Base-by-base conservation (phyloP, 2,113 vertebrate species). In the Hirundichthys speculiger region DNA sequence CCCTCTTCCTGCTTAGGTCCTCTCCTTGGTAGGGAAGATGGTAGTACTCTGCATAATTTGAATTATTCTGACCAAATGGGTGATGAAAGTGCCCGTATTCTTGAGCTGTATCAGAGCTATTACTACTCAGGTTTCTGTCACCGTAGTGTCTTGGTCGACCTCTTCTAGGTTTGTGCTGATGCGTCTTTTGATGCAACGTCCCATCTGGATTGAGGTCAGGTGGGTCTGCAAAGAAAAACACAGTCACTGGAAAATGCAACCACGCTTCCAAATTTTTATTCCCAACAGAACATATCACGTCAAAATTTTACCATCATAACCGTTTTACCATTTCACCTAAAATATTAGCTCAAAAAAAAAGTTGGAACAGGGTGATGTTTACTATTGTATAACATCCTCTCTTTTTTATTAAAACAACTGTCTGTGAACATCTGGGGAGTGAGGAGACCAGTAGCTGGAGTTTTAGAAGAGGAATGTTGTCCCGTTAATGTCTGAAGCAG, bases 151-250 rank as follows among this genome's bases (percentile, higher is more conserved):
- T 92, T 24, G 92, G 89, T 18, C 92, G 89, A 74, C 87, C 91
- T 63, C 91, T 80, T 86, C 92, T 94, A 27, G 86, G 87, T 64
- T 80, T 80, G 55, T 90, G 84, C 75, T 92, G 86, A 66, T 77
- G 49, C 45, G 88, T 75, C 74, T 80, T 92, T 73, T 92, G 92
- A 79, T 89, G 87, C 20, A 91, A 85, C 39, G 88, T 88, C 63
- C 89, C 94, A 84, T 94, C 93, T 54, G 93, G 86, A 88, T 64
- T 94, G 50, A 95, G 85, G 72, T 94, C 92, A 62, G 89, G 67
- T 21, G 85, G 69, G 53, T 91, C 95, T 96, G 74, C 19, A 73
- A 60, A 18, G 3, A 72, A 4, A 64, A 25, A 48, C 2, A 16
- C 3, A 8, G 6, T 2, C 13, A 21, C 9, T 21, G 7, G 16